Base-by-base conservation (phyloP, 2,113 vertebrate species). In the Syrmaticus mikado region DNA sequence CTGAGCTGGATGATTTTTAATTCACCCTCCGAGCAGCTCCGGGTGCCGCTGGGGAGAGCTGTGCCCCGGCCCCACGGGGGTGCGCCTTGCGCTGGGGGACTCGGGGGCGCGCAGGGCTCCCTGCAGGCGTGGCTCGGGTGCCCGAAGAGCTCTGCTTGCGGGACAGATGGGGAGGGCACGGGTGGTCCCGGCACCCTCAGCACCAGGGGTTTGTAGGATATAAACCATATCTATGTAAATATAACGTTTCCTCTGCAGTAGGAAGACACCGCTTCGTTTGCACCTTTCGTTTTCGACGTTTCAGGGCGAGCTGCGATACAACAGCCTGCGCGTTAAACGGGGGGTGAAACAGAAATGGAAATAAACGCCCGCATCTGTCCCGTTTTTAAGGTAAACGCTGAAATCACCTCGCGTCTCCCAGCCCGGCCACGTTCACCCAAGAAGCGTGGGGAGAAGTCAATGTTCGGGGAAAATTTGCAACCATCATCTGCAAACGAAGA, bases 81-180 rank as follows among this genome's bases (percentile, higher is more conserved):
- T 27, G 57, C 43, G 55, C 68, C 61, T 18, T 65, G 24, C 2
- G 18, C 20, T 4, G 17, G 25, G 13, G 4, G 3, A 1, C 36
- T 16, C 4, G n/a, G 96, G 96, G 87, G 97, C 27, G 95, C 96
- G 80, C 98, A 96, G 81, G 96, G 95, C 90, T 98, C 98, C 85
- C 97, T 96, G 79, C 94, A 96, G 93, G 95, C 87, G 95, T 98
- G 86, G 97, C 93, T 43, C 91, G 96, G 97, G 81, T 98, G 94
- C 43, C 97, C 11, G 40, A 66, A 38, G 7, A 4, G n/a, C 45
- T 45, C 67, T 57, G 65, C 58, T 75, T 38, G 28, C 72, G 8
- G 60, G 50, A 27, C 36, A 82, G 55, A 34, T 4, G 24, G 13
- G 25, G 34, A 19, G 21, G 24, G 68, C 75, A 28, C 2, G 9